Conservation (phyloP, 2,888 invertebrate genomes). For the Sabatieria punctata region DNA sequence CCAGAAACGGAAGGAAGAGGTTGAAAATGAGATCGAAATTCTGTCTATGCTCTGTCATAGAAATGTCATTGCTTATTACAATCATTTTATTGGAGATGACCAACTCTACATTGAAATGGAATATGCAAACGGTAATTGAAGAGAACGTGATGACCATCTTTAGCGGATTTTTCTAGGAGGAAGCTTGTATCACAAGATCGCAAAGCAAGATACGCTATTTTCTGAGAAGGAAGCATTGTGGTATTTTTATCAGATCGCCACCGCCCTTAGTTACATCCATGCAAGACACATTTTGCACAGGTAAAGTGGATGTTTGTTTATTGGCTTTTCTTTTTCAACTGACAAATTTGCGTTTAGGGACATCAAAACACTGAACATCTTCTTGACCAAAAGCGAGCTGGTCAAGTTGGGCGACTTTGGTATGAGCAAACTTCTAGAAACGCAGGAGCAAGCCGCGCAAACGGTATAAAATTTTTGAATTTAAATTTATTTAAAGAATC, state of each 20-base stretch:
- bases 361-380: constrained; percentile 4
- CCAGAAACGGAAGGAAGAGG: background rate
- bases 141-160: background rate
- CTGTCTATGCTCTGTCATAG: background rate
- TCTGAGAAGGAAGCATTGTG: background rate
- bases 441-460: background rate
- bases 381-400: background rate
- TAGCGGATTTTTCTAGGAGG: background rate
- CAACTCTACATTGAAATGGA: constrained; percentile 2
- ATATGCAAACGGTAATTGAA: background rate
- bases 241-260: background rate
- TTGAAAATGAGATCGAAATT: constrained; percentile 2
- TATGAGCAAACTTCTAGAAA: background rate
- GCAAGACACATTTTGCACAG: background rate
- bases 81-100: background rate
- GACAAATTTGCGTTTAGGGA: background rate
- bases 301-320: background rate
- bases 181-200: background rate
- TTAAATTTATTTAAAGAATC: no score
- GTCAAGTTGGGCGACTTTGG: constrained; percentile 4
- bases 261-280: background rate
- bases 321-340: background rate
- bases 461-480: background rate
- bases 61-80: background rate
- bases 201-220: background rate